phyloP scores from a whole-genome alignment of 2,888 invertebrate species.

The Anthophora plumipes region DNA sequence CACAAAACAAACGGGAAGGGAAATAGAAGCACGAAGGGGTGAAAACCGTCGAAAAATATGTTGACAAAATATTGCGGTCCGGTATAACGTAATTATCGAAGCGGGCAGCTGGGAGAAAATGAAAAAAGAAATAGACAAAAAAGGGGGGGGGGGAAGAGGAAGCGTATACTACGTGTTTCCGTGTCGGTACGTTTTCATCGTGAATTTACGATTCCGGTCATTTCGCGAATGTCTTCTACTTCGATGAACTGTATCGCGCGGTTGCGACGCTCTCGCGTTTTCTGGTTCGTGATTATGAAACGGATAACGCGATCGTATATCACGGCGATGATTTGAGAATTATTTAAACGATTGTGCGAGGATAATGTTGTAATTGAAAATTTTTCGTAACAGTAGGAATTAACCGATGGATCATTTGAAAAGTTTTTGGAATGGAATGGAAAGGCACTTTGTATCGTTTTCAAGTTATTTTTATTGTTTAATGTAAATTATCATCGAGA shows the following conservation, averaged over 20 bases:
- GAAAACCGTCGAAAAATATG: slow-evolving; percentile 44
- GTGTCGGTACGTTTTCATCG: slow-evolving; percentile 38
- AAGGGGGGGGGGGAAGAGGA: no score
- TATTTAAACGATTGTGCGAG: not conserved
- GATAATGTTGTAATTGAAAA: no score
- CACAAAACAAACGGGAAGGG: slow-evolving; percentile 21
- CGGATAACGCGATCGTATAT: slow-evolving; percentile 4
- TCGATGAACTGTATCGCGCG: not conserved
- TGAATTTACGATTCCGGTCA: slow-evolving; percentile 46
- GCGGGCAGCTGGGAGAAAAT: not conserved
- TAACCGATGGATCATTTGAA: no score
- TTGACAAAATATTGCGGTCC: slow-evolving; percentile 45
- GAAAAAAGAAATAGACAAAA: no score
- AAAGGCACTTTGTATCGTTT: no score
- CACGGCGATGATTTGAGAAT: not conserved
- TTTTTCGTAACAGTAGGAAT: no score
- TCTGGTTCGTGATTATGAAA: not conserved
- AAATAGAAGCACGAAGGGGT: not conserved
- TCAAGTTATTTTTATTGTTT: no score
- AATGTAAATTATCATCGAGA: no score
- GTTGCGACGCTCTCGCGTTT: slow-evolving; percentile 11
- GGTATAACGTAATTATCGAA: slow-evolving; percentile 48
- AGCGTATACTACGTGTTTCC: slow-evolving; percentile 16
- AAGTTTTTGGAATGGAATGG: no score
- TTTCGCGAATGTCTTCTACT: slow-evolving; percentile 39